Conservation (phyloP, 2,888 invertebrate species). For the Drosophila peninsularis region DNA sequence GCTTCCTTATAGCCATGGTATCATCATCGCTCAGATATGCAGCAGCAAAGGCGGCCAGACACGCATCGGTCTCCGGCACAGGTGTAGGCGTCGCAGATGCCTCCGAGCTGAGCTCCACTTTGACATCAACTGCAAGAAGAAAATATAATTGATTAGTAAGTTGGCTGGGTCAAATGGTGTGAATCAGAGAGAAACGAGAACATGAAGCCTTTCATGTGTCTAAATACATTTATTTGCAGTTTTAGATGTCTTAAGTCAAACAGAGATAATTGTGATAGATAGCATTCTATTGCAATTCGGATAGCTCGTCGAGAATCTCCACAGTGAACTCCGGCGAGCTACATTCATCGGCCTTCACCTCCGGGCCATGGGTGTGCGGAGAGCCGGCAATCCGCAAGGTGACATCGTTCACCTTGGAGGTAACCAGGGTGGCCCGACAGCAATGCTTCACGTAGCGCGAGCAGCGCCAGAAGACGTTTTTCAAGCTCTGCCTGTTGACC, state of each 20-base stretch:
- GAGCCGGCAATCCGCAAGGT: slow-evolving; percentile 82
- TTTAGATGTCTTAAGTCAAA: slow-evolving; percentile 32
- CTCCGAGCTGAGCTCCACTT: slow-evolving; percentile 48
- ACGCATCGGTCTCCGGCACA: slow-evolving; percentile 31
- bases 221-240: slow-evolving; percentile 30
- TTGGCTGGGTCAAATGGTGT: neutral
- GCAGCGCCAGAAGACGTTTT: slow-evolving; percentile 85
- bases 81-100: slow-evolving; percentile 27
- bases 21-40: slow-evolving; percentile 64
- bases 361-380: slow-evolving; percentile 83
- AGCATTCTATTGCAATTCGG: slow-evolving; percentile 58
- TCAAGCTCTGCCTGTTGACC: slow-evolving; percentile 84
- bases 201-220: slow-evolving; percentile 11
- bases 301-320: slow-evolving; percentile 80
- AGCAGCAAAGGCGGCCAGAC: slow-evolving; percentile 30
- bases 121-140: slow-evolving; percentile 60
- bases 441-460: slow-evolving; percentile 84
- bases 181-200: slow-evolving; percentile 2
- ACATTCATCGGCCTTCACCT: slow-evolving; percentile 75
- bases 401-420: slow-evolving; percentile 82
- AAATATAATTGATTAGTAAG: slow-evolving; percentile 2
- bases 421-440: slow-evolving; percentile 84
- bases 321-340: slow-evolving; percentile 75
- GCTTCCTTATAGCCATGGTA: slow-evolving; percentile 61
- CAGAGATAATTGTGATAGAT: slow-evolving; percentile 18